Percentiles rank a stretch among this genome's conserved stretches.
phyloP scores from a whole-genome alignment of 2,888 invertebrate species.

The Cheilosia pagana region DNA sequence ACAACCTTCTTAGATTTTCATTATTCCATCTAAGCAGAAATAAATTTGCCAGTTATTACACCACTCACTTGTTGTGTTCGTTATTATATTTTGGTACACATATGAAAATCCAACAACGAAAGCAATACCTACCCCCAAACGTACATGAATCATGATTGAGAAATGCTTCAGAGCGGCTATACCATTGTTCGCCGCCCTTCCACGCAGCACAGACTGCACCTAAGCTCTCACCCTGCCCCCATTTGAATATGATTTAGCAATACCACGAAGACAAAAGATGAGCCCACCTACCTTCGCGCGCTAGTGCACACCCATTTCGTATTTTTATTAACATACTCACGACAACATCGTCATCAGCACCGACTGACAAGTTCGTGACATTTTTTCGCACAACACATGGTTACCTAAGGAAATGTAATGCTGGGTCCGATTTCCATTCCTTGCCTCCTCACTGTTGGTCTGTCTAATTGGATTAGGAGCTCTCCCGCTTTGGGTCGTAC shows the following conservation, averaged over 20 bases:
- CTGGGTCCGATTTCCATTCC: slow-evolving; percentile 35
- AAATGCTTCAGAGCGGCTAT: slow-evolving; percentile 38
- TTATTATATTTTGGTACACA: background rate
- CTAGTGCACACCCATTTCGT: slow-evolving; percentile 49
- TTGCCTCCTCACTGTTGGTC: slow-evolving; percentile 16
- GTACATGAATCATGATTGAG: slow-evolving; percentile 31
- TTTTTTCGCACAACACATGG: slow-evolving; percentile 51
- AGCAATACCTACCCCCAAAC: background rate
- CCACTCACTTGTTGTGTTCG: background rate
- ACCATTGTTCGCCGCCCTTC: slow-evolving; percentile 11
- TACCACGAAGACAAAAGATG: slow-evolving; percentile 13
- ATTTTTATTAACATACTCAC: slow-evolving; percentile 59
- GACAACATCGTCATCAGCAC: slow-evolving; percentile 39
- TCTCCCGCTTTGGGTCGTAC: slow-evolving; percentile 18
- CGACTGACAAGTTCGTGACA: slow-evolving; percentile 58
- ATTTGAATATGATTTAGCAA: slow-evolving; percentile 45
- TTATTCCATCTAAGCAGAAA: background rate
- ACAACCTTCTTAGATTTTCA: too few species aligned
- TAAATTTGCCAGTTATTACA: slow-evolving; percentile 11
- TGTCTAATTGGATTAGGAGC: slow-evolving; percentile 67
- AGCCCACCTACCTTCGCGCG: slow-evolving; percentile 23
- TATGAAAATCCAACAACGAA: slow-evolving; percentile 18
- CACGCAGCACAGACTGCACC: background rate
- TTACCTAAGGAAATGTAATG: slow-evolving; percentile 67
- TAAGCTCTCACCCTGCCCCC: slow-evolving; percentile 24